These are phyloP conservation scores for Lithophane semibrunnea DNA, from an alignment of 2,888 invertebrate species.

Conservation along the genomic window DNA sequence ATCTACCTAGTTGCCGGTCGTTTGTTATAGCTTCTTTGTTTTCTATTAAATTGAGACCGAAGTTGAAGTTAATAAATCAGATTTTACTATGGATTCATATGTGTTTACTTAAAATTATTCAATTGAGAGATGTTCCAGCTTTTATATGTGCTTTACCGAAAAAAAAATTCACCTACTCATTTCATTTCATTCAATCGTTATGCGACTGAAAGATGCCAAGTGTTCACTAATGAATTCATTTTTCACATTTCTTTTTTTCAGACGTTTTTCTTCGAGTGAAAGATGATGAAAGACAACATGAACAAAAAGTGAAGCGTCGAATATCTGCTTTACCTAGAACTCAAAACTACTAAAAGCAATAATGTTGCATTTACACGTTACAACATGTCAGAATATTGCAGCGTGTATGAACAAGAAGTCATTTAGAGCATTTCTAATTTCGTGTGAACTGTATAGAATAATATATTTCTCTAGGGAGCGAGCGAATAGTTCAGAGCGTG, in stretches of 20 bases:
- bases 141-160: neutral
- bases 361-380: neutral
- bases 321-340: neutral
- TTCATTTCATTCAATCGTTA: no score
- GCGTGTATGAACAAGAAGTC: constrained; percentile 36
- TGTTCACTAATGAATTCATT: neutral
- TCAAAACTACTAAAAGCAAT: constrained; percentile 16
- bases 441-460: constrained; percentile 71
- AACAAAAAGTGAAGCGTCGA: neutral
- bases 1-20: constrained; percentile 65
- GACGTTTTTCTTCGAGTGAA: neutral
- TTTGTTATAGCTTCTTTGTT: constrained; percentile 51
- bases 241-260: neutral
- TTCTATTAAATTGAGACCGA: constrained; percentile 39
- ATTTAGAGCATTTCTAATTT: constrained; percentile 70
- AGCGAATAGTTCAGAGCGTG: constrained; percentile 61
- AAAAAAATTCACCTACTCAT: no score
- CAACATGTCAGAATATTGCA: constrained; percentile 15
- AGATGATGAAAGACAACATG: neutral
- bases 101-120: neutral
- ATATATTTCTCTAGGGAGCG: constrained; percentile 69
- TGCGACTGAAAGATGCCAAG: no score
- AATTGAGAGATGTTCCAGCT: neutral
- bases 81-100: neutral
- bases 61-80: constrained; percentile 18